These are phyloP conservation scores for Leucopsar rothschildi DNA, from an alignment of 2,113 vertebrate species.

Conservation along the genomic window DNA sequence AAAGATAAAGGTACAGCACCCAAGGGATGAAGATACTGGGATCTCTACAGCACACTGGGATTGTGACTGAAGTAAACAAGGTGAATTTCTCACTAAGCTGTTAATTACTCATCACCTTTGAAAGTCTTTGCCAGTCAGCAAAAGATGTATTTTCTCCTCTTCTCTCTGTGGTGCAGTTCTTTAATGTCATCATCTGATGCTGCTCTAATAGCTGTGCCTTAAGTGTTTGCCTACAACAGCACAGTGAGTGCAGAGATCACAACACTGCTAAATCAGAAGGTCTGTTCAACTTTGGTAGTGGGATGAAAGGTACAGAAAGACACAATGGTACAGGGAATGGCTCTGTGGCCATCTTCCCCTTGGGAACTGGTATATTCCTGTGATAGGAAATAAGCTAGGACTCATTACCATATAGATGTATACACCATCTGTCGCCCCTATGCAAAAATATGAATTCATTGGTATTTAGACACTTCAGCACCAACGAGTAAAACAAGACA, in stretches of 20 bases:
- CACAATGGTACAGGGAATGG: not conserved
- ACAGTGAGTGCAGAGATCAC: not conserved
- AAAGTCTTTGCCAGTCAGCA: not conserved
- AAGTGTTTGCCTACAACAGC: rapidly evolving
- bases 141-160: not conserved
- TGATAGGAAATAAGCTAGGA: not conserved
- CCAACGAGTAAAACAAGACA: not conserved
- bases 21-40: not conserved
- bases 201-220: not conserved
- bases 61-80: not conserved
- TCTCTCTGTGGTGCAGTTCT: not conserved
- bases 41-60: not conserved
- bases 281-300: rapidly evolving
- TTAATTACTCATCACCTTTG: slow-evolving; percentile 9
- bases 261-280: rapidly evolving
- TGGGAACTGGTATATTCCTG: not conserved
- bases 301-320: not conserved
- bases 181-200: not conserved
- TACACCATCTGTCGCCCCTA: not conserved
- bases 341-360: not conserved
- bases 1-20: not conserved
- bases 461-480: not conserved
- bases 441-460: not conserved
- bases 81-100: not conserved
- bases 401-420: not conserved